Base-by-base conservation (phyloP, 2,888 invertebrate species). In the Hydropsyche betteni region DNA sequence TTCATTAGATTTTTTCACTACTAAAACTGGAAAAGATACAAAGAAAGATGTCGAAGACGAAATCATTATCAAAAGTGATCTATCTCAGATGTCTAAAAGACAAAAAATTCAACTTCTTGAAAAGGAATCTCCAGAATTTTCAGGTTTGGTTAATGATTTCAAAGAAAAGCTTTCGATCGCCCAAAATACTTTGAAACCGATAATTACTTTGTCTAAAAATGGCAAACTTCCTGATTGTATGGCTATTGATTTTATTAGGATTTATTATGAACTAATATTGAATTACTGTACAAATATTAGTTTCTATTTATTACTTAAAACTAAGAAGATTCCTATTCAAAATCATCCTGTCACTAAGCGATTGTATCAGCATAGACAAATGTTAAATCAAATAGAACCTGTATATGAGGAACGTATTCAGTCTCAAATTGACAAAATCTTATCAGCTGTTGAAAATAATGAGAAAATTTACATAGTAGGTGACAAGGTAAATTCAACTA, bases 301-400 rank as follows among this genome's bases (percentile, higher is more conserved):
- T 69, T 96, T 94, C 85, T 97, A 97, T 84, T 84, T 98, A 80
- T 88, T 94, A 80, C 84, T 98, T 14, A 96, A 96, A 87, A 90
- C 93, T 74, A 92, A 92, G 82, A 91, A 91, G 81, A 85, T 89
- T 33, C 88, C 90, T 74, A 88, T 94, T 33, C 90, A 91, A 81
- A 91, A 92, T 80, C 98, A 99, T 87, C 98, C 98, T n/a, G 91
- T 98, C 12, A 90, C 95, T 61, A 94, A 94, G 83, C 89, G 95
- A 78, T 86, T 98, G 72, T 91, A 93, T 76, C 94, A 95, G 82
- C 93, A 94, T 81, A 89, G 92, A 78, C 90, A 94, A 83, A 87
- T 96, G 81, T 85, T 96, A 68, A 89, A 90, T 78, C 91, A 95
- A 86, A 85, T 95, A 80, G 91, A 92, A 80, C 89, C 91, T 8